A percentile compares a stretch with the other conserved stretches of the same genome.
phyloP scores from a whole-genome alignment of 2,888 invertebrate genomes.

The Panopea generosa region DNA sequence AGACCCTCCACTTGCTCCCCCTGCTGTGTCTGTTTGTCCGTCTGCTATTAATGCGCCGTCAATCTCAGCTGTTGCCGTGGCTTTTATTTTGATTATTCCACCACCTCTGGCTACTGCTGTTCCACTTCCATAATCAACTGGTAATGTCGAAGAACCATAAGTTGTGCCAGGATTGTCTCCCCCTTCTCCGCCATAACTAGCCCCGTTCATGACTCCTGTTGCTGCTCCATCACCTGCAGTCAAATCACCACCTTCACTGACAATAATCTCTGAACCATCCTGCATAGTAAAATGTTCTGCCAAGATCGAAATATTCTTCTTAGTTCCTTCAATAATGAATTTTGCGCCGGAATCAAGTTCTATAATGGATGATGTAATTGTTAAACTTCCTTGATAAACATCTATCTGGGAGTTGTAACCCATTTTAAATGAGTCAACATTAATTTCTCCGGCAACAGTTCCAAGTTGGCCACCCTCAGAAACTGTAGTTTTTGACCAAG shows the following conservation, averaged over 20 bases:
- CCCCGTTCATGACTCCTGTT: slow-evolving; percentile 46
- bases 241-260: slow-evolving; percentile 52
- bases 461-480: slow-evolving; percentile 25
- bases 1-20: slow-evolving; percentile 25
- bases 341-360: slow-evolving; percentile 44
- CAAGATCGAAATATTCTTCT: slow-evolving; percentile 34
- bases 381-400: slow-evolving; percentile 24
- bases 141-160: slow-evolving; percentile 63
- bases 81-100: slow-evolving; percentile 61
- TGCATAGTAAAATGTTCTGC: slow-evolving; percentile 34
- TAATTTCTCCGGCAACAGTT: slow-evolving; percentile 7
- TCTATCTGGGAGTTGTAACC: slow-evolving; percentile 36
- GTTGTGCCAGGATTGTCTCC: slow-evolving; percentile 49
- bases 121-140: slow-evolving; percentile 66
- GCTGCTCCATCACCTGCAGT: slow-evolving; percentile 44
- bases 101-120: slow-evolving; percentile 63
- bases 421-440: slow-evolving; percentile 25
- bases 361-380: slow-evolving; percentile 26
- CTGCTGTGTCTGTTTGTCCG: slow-evolving; percentile 43
- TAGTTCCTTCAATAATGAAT: slow-evolving; percentile 23
- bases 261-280: slow-evolving; percentile 40
- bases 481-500: slow-evolving; percentile 47
- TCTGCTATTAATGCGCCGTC: slow-evolving; percentile 67
- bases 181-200: slow-evolving; percentile 74
- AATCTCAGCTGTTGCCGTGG: slow-evolving; percentile 40